Conservation (phyloP, 2,888 invertebrate species). For the Tubiluchus corallicola region DNA sequence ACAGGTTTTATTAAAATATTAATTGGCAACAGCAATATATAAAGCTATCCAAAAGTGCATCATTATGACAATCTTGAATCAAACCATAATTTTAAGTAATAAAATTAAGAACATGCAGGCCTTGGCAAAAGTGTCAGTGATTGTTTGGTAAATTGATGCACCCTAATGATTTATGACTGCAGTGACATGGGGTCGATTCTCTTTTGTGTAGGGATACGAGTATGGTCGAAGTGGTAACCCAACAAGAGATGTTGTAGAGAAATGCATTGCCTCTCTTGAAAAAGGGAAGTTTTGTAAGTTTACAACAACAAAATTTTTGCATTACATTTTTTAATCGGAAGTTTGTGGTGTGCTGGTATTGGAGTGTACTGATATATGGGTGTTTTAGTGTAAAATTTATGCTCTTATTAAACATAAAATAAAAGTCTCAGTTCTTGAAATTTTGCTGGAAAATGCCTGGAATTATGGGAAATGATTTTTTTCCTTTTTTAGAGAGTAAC, state of each 20-base stretch:
- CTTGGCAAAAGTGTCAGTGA: no score
- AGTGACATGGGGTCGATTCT: not conserved
- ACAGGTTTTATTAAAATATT: no score
- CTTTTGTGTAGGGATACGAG: slow-evolving; percentile 50
- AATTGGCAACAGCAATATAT: no score
- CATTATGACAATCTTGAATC: no score
- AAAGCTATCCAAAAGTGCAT: no score
- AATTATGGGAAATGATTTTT: no score
- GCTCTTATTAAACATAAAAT: slow-evolving; percentile 6
- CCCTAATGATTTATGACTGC: not conserved
- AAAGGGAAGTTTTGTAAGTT: slow-evolving; percentile 53
- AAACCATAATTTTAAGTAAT: no score
- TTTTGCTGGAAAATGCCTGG: no score
- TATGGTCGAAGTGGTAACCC: slow-evolving; percentile 91
- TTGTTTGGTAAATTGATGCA: no score
- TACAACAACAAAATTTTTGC: slow-evolving; percentile 3
- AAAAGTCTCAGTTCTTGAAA: no score
- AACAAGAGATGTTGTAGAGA: slow-evolving; percentile 65
- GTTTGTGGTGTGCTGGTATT: not conserved
- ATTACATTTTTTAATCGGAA: slow-evolving; percentile 7
- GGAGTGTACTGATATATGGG: not conserved
- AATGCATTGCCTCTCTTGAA: slow-evolving; percentile 73
- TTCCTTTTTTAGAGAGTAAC: no score
- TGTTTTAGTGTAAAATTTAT: slow-evolving; percentile 7
- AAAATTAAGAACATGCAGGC: no score